phyloP scores from a whole-genome alignment of 1,140 invertebrate species.

The Trichogramma pretiosum region DNA sequence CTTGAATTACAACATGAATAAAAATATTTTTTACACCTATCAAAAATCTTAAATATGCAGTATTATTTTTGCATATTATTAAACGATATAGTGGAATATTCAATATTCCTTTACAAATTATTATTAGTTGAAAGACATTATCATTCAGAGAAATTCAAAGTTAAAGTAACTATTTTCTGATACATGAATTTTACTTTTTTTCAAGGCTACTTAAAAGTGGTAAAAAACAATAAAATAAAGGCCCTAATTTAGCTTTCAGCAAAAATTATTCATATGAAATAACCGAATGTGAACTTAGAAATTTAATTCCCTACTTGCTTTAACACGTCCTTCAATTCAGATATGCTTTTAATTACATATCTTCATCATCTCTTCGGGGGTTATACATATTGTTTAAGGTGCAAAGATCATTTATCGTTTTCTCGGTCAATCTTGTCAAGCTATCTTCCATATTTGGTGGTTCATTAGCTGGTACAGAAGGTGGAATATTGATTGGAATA shows the following conservation, averaged over 20 bases:
- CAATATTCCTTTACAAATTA: background rate
- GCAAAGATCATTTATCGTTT: constrained; percentile 35
- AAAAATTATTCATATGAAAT: constrained; percentile 13
- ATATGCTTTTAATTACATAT: too few species aligned
- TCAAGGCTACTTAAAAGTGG: too few species aligned
- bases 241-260: too few species aligned
- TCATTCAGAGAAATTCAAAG: too few species aligned
- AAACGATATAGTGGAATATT: constrained; percentile 1
- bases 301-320: background rate
- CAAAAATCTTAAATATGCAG: constrained; percentile 1
- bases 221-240: too few species aligned
- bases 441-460: constrained; percentile 44
- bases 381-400: constrained; percentile 36
- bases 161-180: too few species aligned
- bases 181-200: too few species aligned
- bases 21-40: background rate
- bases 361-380: constrained; percentile 22
- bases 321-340: constrained; percentile 14
- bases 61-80: constrained; percentile 2
- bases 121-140: too few species aligned
- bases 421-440: constrained; percentile 42
- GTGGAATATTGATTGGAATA: constrained; percentile 1
- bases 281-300: background rate
- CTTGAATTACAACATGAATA: background rate
- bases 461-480: background rate